Base-by-base conservation (phyloP, 2,888 invertebrate species). In the Sminthurinus aureus region DNA sequence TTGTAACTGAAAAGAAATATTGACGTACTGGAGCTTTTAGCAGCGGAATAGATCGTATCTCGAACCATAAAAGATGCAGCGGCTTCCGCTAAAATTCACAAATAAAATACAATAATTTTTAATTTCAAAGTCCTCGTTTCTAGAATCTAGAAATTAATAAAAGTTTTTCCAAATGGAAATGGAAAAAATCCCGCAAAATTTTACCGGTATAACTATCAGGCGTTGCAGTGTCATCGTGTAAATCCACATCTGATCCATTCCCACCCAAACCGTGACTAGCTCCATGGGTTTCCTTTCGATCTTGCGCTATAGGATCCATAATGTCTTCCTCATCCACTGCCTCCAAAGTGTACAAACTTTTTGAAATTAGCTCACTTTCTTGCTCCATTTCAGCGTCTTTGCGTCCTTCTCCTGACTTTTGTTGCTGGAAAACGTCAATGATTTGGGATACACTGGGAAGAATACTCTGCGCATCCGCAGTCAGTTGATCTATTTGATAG, bases 331-430 rank as follows among this genome's bases (percentile, higher is more conserved):
- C 67, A 1, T 24, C 67, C 15, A 50, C 74, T 15, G 52, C 6
- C 8, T 84, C 84, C 26, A 84, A 77, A 22, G 38, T 58, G 81
- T 84, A 84, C 18, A 84, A 66, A 64, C 84, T 81, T 24, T 24
- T 58, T 9, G 75, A 24, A 24, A 78, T 9, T 0, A 69, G 69
- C 18, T 8, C 2, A 8, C 12, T 24, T 69, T 69, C 69, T 2
- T 13, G 12, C 1, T 69, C 69, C 6, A 2, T 20, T 12, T 58
- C 58, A 11, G 4, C 77, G 18, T 52, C 20, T 26, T 12, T 18
- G 8, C 20, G 64, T 8, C 18, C 12, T 26, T 64, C 78, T 18
- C 78, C 78, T 15, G 22, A 13, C 2, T 66, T 58, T 11, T 24
- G n/a, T 66, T 78, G 64, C 2, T 78, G 9, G 26, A 24, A 78